Conservation (phyloP, 2,888 invertebrate genomes). For the Microctonus aethiopoides region DNA sequence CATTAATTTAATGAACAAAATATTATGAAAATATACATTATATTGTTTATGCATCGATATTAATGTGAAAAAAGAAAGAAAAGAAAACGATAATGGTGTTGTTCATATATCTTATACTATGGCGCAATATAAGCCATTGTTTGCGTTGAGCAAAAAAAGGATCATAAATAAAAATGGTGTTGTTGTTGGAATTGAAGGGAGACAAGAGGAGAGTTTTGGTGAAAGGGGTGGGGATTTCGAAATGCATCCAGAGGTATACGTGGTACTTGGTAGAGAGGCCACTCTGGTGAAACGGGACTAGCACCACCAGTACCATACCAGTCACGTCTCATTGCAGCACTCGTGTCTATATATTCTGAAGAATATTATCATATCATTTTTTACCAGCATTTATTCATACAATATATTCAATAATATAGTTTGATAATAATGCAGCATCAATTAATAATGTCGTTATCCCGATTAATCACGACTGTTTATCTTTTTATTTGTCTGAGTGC, state of each 20-base stretch:
- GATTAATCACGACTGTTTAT: slow-evolving; percentile 3
- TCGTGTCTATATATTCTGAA: slow-evolving; percentile 41
- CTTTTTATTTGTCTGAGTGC: slow-evolving; percentile 32
- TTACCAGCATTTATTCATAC: not conserved
- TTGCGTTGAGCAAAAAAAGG: not conserved
- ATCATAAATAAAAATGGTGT: slow-evolving; percentile 1
- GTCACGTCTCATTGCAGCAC: slow-evolving; percentile 51
- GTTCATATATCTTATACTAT: no score
- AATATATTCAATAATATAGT: no score
- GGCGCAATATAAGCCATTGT: not conserved
- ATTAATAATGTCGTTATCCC: not conserved
- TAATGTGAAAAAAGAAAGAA: no score
- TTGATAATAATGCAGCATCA: not conserved
- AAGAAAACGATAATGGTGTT: no score
- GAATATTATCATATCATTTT: slow-evolving; percentile 23
- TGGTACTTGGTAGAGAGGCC: slow-evolving; percentile 56
- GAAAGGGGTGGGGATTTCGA: slow-evolving; percentile 56
- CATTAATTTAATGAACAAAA: not conserved
- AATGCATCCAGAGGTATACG: slow-evolving; percentile 56
- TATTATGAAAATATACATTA: not conserved
- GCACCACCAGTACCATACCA: slow-evolving; percentile 49
- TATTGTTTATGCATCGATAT: no score
- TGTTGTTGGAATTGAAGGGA: not conserved
- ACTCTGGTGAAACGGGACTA: slow-evolving; percentile 58
- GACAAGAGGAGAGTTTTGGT: slow-evolving; percentile 53